Evolutionary conservation across 92 coral and sea anemone species (phyloP), one percentile per base, ranked within the genome.

Genomic region (Scolanthus callimorphus): DNA sequence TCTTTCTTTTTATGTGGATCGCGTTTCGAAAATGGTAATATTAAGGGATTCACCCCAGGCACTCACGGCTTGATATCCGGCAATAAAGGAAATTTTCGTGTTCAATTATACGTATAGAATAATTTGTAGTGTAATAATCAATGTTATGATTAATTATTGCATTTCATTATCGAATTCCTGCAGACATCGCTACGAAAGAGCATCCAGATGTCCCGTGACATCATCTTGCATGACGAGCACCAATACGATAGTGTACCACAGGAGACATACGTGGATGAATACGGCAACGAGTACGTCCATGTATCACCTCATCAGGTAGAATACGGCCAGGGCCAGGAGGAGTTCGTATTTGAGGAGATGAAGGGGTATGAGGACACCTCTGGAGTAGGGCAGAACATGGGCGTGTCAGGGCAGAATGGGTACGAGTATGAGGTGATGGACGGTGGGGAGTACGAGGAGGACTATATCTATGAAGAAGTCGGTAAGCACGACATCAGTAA

Each of bases 261-360:
- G 6, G 52, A 10, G 23, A 21, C 17, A 11, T 46, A 46, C 22
- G 52, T 10, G 52, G 52, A 46, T 19, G 52, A 46, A 21, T 9
- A 46, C 52, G 52, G 52, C 6, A 46, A 46, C 52, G 19, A 46
- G 17, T 46, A 46, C 22, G 23, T 46, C 6, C 8, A 46, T 21
- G 52, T 46, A 21, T 9, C 52, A 4, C 52, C n/a, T n/a, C n/a
- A n/a, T n/a, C n/a, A n/a, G n/a, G n/a, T n/a, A n/a, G n/a, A n/a
- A n/a, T n/a, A 53, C 31, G 22, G 4, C 4, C 12, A 46, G 52
- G 34, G 25, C 1, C 60, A 23, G 8, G 51, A 39, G 0, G 61
- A 52, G 1, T 20, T 53, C 20, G 51, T 65, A 20, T 51, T 51
- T 29, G 72, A 65, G 17, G 49, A 63, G 17, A 64, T 50, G 59